These are phyloP conservation scores for Sebastes kiyomatsui DNA, from an alignment of 2,797 vertebrate genomes.

Conservation along the genomic window DNA sequence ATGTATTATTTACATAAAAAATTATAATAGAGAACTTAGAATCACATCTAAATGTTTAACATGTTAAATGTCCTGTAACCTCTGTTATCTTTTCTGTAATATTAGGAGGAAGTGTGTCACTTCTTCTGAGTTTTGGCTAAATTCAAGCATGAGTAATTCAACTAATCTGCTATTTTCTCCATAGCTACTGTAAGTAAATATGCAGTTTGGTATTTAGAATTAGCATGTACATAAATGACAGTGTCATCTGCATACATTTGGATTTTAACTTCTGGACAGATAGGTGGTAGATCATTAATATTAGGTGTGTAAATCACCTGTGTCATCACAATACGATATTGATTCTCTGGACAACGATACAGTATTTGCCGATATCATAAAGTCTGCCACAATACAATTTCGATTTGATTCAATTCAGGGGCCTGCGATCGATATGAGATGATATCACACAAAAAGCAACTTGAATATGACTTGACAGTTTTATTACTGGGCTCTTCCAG, in stretches of 20 bases:
- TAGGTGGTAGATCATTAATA: not conserved
- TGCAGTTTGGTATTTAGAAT: not conserved
- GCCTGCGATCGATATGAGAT: too few species aligned
- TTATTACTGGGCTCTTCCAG: too few species aligned
- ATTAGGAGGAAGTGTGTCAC: too few species aligned
- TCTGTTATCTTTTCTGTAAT: not conserved
- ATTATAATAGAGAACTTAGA: not conserved
- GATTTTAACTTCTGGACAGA: not conserved
- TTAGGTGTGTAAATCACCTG: too few species aligned
- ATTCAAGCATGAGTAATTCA: not conserved
- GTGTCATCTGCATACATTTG: not conserved
- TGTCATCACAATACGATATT: too few species aligned
- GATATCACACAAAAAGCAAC: too few species aligned
- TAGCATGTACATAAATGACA: not conserved
- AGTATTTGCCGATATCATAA: too few species aligned
- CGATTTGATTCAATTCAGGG: too few species aligned
- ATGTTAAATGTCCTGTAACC: not conserved
- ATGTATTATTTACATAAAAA: not conserved
- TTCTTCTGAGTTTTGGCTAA: too few species aligned
- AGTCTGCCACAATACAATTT: too few species aligned
- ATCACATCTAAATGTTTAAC: not conserved
- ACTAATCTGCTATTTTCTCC: not conserved
- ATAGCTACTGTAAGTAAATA: not conserved
- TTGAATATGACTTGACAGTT: too few species aligned
- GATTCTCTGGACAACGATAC: too few species aligned